Evolutionary conservation across 1,140 invertebrate species (phyloP).

Genomic region (Drosophila athabasca): DNA sequence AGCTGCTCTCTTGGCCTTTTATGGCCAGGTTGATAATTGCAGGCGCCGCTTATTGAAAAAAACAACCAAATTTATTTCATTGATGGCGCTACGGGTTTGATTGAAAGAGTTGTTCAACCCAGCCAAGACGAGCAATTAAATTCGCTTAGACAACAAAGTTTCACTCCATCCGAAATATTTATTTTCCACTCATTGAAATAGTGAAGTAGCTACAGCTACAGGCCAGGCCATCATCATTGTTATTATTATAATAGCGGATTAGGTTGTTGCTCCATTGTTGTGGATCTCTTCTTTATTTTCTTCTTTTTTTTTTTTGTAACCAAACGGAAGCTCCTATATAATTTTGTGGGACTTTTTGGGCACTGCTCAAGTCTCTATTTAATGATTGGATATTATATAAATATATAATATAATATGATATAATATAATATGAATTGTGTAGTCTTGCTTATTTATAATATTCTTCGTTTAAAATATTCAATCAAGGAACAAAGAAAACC

Average conservation of each 20-base stretch:
- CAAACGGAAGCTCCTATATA: constrained; percentile 37
- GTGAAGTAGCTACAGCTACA: constrained; percentile 57
- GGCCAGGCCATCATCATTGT: constrained; percentile 64
- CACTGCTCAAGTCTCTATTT: too few species aligned
- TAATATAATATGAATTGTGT: too few species aligned
- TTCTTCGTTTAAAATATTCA: too few species aligned
- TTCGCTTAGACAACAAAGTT: constrained; percentile 67
- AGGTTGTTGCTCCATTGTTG: constrained; percentile 50
- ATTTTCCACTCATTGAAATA: constrained; percentile 23
- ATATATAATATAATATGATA: too few species aligned
- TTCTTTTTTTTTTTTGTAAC: constrained; percentile 22
- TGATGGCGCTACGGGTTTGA: constrained; percentile 61
- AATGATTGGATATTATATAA: too few species aligned
- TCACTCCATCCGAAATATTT: constrained; percentile 27
- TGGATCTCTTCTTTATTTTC: constrained; percentile 21
- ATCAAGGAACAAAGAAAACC: background rate
- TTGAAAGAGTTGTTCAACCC: constrained; percentile 43
- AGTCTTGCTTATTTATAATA: too few species aligned
- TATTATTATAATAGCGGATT: constrained; percentile 67
- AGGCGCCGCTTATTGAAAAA: constrained; percentile 74
- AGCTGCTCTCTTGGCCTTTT: constrained; percentile 59
- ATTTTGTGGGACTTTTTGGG: background rate
- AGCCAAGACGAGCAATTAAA: constrained; percentile 61
- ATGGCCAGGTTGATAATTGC: constrained; percentile 67
- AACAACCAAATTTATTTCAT: constrained; percentile 50